Evolutionary conservation across 2,888 invertebrate genomes (phyloP).

Genomic region (Aethes cnicana): DNA sequence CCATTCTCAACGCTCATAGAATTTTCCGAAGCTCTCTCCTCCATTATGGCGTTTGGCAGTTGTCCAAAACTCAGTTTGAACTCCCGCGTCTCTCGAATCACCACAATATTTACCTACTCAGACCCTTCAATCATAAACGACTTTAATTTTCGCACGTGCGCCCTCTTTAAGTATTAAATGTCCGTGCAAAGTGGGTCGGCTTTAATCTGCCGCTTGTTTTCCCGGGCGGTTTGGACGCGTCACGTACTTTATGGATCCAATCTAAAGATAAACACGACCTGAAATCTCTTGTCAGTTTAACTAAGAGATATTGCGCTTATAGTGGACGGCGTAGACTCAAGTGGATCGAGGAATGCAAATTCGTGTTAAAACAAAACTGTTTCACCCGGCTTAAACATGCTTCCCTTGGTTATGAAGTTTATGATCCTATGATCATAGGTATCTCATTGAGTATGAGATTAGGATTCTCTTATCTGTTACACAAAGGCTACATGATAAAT

Average conservation of each 20-base stretch:
- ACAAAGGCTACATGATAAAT: too few relatives aligned
- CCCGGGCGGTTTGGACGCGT: conserved; percentile 21
- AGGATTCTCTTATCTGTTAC: too few relatives aligned
- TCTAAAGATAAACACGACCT: conserved; percentile 27
- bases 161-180: conserved; percentile 15
- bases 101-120: conserved; percentile 26
- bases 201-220: conserved; percentile 26
- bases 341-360: too few relatives aligned
- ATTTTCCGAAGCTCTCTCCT: conserved; percentile 13
- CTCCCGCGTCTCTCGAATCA: conserved; percentile 4
- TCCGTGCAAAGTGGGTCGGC: conserved; percentile 17
- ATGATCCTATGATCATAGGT: too few relatives aligned
- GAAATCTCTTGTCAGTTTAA: conserved; percentile 20
- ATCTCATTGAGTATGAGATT: too few relatives aligned
- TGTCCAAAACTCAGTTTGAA: conserved; percentile 20
- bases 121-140: conserved; percentile 2
- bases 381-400: too few relatives aligned
- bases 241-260: conserved; percentile 17
- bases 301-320: conserved; percentile 23
- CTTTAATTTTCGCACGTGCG: conserved; percentile 23
- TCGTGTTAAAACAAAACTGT: too few relatives aligned
- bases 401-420: too few relatives aligned
- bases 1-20: conserved; percentile 9
- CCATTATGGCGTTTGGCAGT: conserved; percentile 24
- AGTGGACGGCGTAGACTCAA: too few relatives aligned